Base-by-base conservation (phyloP, 2,113 vertebrate species). In the Psilopsiagon aymara region DNA sequence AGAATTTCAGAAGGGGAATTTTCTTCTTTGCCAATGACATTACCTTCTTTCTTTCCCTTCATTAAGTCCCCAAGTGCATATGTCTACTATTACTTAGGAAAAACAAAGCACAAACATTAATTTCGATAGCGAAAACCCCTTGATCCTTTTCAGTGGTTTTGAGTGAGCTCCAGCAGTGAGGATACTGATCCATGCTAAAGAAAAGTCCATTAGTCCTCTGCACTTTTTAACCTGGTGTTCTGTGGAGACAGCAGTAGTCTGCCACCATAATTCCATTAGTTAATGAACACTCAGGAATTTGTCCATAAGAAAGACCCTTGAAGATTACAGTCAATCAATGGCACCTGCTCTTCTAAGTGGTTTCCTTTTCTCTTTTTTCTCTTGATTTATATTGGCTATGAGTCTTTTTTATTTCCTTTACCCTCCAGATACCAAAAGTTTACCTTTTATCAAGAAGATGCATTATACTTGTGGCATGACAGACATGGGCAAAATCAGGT, bases 201-300 rank as follows among this genome's bases (percentile, higher is more conserved):
- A 86, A 92, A 90, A 78, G 5, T 15, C 35, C 59, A 85, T 95
- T 96, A 94, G 33, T 75, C 49, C n/a, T 12, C 12, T 96, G 94
- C 69, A 81, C 95, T 92, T 97, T 91, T 92, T 93, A 96, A 95
- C 95, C 96, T 95, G 85, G 67, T 92, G 60, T 49, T 95, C 88
- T 81, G 28, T 80, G 44, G 39, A 95, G 86, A 60, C 47, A 96
- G 92, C 75, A 75, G 39, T 70, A 76, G n/a, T 74, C 93, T 55
- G n/a, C 82, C 82, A 82, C 93, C 81, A 13, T 96, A 92, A 97
- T 96, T 94, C 97, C 96, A 96, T 97, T 96, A 97, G 97, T 96
- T 97, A 97, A 98, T 97, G 97, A 98, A 95, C 82, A 74, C 82
- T 93, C 84, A 96, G 92, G 75, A 97, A 96, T 96, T 79, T 97